Conservation (phyloP, 1,140 invertebrate species). For the Zaprionus taronus region DNA sequence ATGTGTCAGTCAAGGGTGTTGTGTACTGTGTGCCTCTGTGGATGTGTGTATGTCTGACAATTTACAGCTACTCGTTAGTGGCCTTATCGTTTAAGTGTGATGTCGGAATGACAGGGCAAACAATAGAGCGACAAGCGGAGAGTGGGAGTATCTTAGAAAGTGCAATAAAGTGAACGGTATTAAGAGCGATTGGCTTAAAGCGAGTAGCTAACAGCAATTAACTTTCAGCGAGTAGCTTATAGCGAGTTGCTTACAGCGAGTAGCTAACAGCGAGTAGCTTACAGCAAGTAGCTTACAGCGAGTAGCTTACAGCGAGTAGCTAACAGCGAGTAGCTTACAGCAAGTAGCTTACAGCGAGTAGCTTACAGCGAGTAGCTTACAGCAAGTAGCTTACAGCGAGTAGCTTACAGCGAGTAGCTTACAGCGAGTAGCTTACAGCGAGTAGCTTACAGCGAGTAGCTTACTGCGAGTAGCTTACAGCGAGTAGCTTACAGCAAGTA, state of each 20-base stretch:
- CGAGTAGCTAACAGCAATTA: too few relatives aligned
- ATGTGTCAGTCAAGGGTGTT: conserved; percentile 23
- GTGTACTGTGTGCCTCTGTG: not conserved
- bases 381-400: not conserved
- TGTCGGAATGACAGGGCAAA: not conserved
- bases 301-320: not conserved
- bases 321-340: not conserved
- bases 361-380: not conserved
- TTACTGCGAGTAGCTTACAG: too few relatives aligned
- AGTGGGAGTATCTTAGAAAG: not conserved
- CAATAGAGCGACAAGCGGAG: not conserved
- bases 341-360: not conserved
- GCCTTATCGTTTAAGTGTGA: conserved; percentile 3
- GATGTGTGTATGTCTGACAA: conserved; percentile 1
- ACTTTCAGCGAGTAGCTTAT: not conserved
- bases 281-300: not conserved
- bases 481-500: too few relatives aligned
- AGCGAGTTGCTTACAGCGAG: not conserved
- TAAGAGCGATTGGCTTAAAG: not conserved
- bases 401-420: not conserved
- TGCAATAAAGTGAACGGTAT: not conserved
- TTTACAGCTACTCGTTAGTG: conserved; percentile 26
- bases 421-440: too few relatives aligned
- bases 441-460: too few relatives aligned
- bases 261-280: not conserved